Base-by-base conservation (phyloP, 2,113 vertebrate genomes). In the Ctenodactylus gundi region DNA sequence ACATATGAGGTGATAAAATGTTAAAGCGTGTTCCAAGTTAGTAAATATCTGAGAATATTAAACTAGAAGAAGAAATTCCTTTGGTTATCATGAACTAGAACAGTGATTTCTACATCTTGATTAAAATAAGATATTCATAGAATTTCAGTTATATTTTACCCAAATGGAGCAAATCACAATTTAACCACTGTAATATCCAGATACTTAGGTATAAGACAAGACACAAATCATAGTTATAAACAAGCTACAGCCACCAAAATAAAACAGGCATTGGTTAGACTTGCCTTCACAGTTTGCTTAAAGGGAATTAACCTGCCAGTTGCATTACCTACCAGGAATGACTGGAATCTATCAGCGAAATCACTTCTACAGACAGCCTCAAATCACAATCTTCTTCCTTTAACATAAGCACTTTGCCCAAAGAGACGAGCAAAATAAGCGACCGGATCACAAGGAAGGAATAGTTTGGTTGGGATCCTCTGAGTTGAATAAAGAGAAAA, bases 291-390 rank as follows among this genome's bases (percentile, higher is more conserved):
- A 91, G 14, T 90, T 86, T 68, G 82, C 90, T 77, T 94, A 65
- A 97, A 97, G 82, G 94, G 95, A 90, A 89, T 44, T 92, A 93
- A 93, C 93, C 85, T 92, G 46, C 31, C 86, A 93, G 77, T 78
- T 93, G 78, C 96, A 94, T 95, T 97, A 98, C 98, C 97, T 99
- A 98, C 98, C 96, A 89, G 97, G 75, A 98, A 95, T 93, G 98
- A 98, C 67, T 99, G 98, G 91, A 98, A 98, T 98, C 97, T 95
- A 98, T 98, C 97, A 98, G 83, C 86, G 98, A 98, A 97, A 98
- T 97, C 98, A 98, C 97, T 97, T 99, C 97, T 97, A 98, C 96
- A 98, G 97, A 97, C 97, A 98, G 94, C 97, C 98, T 49, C 21
- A 6, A 93, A 98, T 98, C 98, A 98, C 97, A 97, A 98, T 97